Evolutionary conservation across 2,888 invertebrate species (phyloP), one percentile per base, ranked within the genome.

Genomic region (Troides helena): DNA sequence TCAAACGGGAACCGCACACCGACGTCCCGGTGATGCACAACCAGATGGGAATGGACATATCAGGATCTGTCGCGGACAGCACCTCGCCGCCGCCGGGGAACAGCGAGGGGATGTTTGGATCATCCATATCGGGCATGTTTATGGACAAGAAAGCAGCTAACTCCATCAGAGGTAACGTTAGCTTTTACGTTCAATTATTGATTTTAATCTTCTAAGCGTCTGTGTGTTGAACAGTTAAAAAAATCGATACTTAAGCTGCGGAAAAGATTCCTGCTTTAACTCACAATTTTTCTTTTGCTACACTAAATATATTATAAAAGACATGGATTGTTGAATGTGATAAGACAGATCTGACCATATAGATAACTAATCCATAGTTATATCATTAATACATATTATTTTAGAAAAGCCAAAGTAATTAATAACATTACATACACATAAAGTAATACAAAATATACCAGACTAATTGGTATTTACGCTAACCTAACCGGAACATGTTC

Each of bases 71-170:
- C 30, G 94, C 94, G 3, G 94, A 94, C 78, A 94, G 94, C 74
- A 94, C 94, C 14, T 94, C 94, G 0, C 94, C 94, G 0, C 94
- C 95, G 0, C 93, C 94, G 0, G 89, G 90, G 18, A 85, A 83
- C 76, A 86, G 87, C 72, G 91, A 91, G 60, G 88, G 88, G n/a
- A 88, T 92, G 85, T 88, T 89, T 73, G 89, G 91, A 64, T 85
- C 93, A 0, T 87, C 89, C 0, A 85, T 93, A 71, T 85, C 89
- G 30, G 89, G 88, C 46, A 89, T 92, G 89, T 94, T 93, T 70
- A 93, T 94, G 85, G 94, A 94, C 76, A 92, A 93, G 83, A 94
- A 94, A 83, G 93, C 92, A 72, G 94, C 94, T 68, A 95, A 95
- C 82, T 95, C 95, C 65, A 95, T 95, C 75, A 88, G 95, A 95